A percentile compares a stretch with the other conserved stretches of the same genome.
Conservation (phyloP, 1,140 invertebrate genomes). For the Archivesica marissinica region DNA sequence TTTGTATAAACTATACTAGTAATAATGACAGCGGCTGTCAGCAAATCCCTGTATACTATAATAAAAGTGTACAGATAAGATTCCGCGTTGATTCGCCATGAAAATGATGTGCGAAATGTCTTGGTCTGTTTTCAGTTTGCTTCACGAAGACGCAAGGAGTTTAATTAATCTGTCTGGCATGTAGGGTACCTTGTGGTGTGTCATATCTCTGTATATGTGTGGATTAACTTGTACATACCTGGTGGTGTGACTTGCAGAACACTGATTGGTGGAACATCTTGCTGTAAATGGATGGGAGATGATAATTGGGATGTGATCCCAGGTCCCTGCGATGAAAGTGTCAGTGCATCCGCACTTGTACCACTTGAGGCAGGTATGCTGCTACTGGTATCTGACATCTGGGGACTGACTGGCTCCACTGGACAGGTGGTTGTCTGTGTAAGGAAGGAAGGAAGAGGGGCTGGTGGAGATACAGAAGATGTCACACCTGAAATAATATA, state of each 20-base stretch:
- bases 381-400: not conserved
- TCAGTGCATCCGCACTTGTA: not conserved
- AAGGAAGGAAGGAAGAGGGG: slow-evolving; percentile 69
- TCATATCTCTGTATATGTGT: no score
- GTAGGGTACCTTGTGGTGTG: no score
- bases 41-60: no score
- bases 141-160: no score
- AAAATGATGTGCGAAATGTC: no score
- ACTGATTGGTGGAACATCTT: slow-evolving; percentile 36
- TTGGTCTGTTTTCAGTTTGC: no score
- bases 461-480: slow-evolving; percentile 47
- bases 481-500: not conserved
- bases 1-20: no score
- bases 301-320: not conserved
- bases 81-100: no score
- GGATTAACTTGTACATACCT: slow-evolving; percentile 34
- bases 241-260: slow-evolving; percentile 41
- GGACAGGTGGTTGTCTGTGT: slow-evolving; percentile 20
- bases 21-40: no score
- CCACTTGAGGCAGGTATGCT: not conserved
- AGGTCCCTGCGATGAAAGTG: not conserved
- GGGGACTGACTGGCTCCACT: slow-evolving; percentile 18
- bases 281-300: slow-evolving; percentile 5
- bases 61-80: no score
- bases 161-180: no score